A percentile compares a stretch with the other conserved stretches of the same genome.
phyloP scores from a whole-genome alignment of 2,888 invertebrate genomes.

The Hedya salicella region DNA sequence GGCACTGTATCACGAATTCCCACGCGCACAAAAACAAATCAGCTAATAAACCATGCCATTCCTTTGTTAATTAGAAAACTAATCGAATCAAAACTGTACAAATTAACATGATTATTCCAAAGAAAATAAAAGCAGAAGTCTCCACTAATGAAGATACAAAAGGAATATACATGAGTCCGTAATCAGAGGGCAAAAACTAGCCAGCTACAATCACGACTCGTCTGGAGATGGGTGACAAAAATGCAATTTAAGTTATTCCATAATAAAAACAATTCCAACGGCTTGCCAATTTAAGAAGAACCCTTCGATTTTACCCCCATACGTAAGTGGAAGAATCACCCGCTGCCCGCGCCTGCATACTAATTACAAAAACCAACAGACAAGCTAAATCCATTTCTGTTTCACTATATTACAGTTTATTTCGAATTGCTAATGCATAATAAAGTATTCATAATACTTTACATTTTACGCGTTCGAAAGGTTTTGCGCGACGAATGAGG shows the following conservation, averaged over 20 bases:
- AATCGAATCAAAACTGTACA: slow-evolving; percentile 51
- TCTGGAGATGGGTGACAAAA: slow-evolving; percentile 77
- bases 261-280: slow-evolving; percentile 72
- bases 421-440: not conserved
- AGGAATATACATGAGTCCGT: slow-evolving; percentile 70
- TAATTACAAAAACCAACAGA: slow-evolving; percentile 17
- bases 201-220: slow-evolving; percentile 58
- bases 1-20: slow-evolving; percentile 11
- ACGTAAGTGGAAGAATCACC: slow-evolving; percentile 13
- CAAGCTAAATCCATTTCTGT: not conserved
- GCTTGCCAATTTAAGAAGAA: slow-evolving; percentile 20
- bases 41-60: slow-evolving; percentile 25
- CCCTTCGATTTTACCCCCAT: slow-evolving; percentile 28
- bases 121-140: slow-evolving; percentile 54
- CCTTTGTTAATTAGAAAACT: slow-evolving; percentile 39
- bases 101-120: slow-evolving; percentile 59
- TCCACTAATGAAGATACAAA: slow-evolving; percentile 74
- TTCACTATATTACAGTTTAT: not conserved
- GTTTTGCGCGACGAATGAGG: slow-evolving; percentile 23
- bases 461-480: slow-evolving; percentile 12
- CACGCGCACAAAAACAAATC: slow-evolving; percentile 8
- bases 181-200: slow-evolving; percentile 67
- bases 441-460: slow-evolving; percentile 24
- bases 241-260: slow-evolving; percentile 81
- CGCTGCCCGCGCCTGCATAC: slow-evolving; percentile 29